These are phyloP conservation scores for Brachionus rotundiformis DNA, from an alignment of 1,140 invertebrate genomes.

Conservation along the genomic window DNA sequence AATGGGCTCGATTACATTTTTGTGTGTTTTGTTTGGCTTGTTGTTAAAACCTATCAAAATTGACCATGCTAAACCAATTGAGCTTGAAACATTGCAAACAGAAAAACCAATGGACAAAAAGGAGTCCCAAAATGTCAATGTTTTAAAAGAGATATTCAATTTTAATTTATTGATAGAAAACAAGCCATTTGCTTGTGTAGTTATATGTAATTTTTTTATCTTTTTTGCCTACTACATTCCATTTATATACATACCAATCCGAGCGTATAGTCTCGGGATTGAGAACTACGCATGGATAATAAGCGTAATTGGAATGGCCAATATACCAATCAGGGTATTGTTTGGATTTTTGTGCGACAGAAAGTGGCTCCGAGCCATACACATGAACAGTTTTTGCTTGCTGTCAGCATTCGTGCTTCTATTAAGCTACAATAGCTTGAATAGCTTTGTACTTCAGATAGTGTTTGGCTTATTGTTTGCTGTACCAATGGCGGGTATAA, in stretches of 20 bases:
- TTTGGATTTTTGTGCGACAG: conserved; percentile 68
- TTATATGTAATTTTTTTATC: conserved; percentile 88
- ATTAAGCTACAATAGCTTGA: neutral
- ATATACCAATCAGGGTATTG: conserved; percentile 67
- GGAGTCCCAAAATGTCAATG: neutral
- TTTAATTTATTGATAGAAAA: conserved; percentile 76
- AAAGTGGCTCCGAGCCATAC: neutral
- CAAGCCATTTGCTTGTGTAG: conserved; percentile 83
- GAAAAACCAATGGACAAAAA: neutral
- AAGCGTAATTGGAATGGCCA: conserved; percentile 70
- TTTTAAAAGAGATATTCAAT: conserved; percentile 80
- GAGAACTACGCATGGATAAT: conserved; percentile 53
- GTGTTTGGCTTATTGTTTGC: neutral
- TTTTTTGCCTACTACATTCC: conserved; percentile 94
- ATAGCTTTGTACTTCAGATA: neutral
- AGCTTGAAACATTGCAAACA: neutral
- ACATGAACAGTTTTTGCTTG: conserved; percentile 44
- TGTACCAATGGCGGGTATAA: neutral
- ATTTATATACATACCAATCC: conserved; percentile 74
- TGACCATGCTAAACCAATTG: neutral
- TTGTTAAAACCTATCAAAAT: neutral
- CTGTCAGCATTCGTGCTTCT: neutral
- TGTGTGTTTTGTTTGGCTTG: neutral
- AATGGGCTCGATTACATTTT: neutral
- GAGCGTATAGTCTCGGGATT: conserved; percentile 56